A percentile compares a stretch with the other conserved stretches of the same genome.
phyloP scores from a whole-genome alignment of 2,797 vertebrate species.

The Neostethus bicornis region DNA sequence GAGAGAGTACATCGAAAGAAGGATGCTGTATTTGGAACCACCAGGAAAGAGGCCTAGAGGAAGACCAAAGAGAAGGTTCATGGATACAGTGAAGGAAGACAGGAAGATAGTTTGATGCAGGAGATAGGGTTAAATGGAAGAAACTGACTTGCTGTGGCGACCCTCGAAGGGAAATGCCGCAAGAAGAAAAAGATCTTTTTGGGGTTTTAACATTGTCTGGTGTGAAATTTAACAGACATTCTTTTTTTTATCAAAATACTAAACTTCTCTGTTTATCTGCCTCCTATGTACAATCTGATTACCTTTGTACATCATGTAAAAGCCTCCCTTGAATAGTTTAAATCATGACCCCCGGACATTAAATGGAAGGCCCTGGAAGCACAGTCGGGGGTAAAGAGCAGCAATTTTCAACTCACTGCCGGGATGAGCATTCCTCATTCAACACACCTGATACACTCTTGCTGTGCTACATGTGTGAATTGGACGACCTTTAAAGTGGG shows the following conservation, averaged over 20 bases:
- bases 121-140: too few species aligned
- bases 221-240: slow-evolving; percentile 9
- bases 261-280: slow-evolving; percentile 4
- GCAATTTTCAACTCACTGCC: slow-evolving; percentile 12
- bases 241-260: slow-evolving; percentile 5
- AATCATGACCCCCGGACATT: slow-evolving; percentile 11
- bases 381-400: slow-evolving; percentile 1
- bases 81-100: too few species aligned
- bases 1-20: too few species aligned
- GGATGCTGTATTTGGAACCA: too few species aligned
- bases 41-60: too few species aligned
- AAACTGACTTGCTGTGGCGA: too few species aligned
- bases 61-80: too few species aligned
- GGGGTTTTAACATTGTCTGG: too few species aligned
- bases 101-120: too few species aligned
- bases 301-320: slow-evolving; percentile 2
- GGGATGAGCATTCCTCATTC: slow-evolving; percentile 29
- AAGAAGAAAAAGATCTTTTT: too few species aligned
- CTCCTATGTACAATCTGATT: not conserved
- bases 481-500: slow-evolving; percentile 47
- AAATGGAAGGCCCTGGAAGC: slow-evolving; percentile 3
- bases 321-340: slow-evolving; percentile 9
- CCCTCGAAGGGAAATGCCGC: too few species aligned
- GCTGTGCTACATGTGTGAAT: slow-evolving; percentile 22
- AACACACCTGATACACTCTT: slow-evolving; percentile 17